Percentiles rank a stretch among this genome's conserved stretches.
phyloP scores from a whole-genome alignment of 64 coral and sea anemone species.

The Astreopora myriophthalma region DNA sequence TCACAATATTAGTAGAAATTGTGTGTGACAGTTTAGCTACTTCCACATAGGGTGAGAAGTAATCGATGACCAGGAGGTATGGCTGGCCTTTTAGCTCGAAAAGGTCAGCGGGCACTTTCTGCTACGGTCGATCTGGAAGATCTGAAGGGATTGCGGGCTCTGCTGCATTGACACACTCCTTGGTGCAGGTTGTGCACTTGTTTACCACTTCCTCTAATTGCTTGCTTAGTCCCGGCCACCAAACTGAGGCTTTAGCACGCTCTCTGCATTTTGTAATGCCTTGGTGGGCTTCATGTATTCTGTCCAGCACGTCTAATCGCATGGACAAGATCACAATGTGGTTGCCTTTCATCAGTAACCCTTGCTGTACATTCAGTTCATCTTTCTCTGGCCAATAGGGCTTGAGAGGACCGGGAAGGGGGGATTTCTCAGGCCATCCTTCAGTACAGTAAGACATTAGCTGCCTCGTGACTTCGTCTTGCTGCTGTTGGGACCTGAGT shows the following conservation, averaged over 20 bases:
- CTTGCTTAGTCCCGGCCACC: not conserved
- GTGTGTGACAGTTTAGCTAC: constrained; percentile 22
- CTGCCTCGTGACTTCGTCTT: not conserved
- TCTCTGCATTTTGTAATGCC: constrained; percentile 10
- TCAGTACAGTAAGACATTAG: not conserved
- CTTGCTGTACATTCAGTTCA: not conserved
- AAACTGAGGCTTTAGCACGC: not conserved
- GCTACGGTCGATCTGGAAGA: constrained; percentile 18
- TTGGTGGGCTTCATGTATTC: not conserved
- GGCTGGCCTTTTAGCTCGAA: not conserved
- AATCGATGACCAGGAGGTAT: constrained; percentile 32
- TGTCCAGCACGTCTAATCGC: not conserved
- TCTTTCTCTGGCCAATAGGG: not conserved
- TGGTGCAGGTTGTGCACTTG: not conserved
- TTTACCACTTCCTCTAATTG: not conserved
- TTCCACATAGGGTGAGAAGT: constrained; percentile 8
- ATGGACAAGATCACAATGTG: not conserved
- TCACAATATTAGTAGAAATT: not conserved
- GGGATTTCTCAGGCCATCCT: not conserved
- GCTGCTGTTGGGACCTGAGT: not conserved
- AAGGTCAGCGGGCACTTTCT: constrained; percentile 16
- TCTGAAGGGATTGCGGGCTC: not conserved
- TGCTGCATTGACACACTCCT: not conserved
- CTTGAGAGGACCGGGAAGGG: not conserved
- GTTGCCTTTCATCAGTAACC: not conserved